Base-by-base conservation (phyloP, 2,888 invertebrate species). In the Netelia inedita region DNA sequence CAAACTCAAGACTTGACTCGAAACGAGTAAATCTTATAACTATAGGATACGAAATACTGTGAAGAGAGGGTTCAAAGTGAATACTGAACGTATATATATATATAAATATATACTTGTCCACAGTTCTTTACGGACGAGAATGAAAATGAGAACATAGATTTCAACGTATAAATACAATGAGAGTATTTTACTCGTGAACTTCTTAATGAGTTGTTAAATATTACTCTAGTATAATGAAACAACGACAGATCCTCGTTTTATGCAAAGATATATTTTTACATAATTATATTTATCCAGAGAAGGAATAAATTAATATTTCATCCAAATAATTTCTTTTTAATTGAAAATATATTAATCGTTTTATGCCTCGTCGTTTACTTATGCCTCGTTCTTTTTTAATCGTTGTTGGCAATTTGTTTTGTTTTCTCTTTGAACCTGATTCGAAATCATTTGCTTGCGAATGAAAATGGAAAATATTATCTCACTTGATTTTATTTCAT, bases 61-160 rank as follows among this genome's bases (percentile, higher is more conserved):
- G 3, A 14, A 46, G 11, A 46, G 14, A 14, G 46, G 46, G 46
- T 46, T 10, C 46, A 46, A 46, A 46, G 14, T 46, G 14, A 46
- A 10, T 46, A 68, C 46, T 21, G 21, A 68, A 50, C 19, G 50
- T 68, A 3, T 11, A 21, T 8, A 8, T 68, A 3, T 11, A 21
- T 8, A 8, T 46, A 21, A 21, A 21, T 50, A 28, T 50, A 68
- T 50, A 68, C 50, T 53, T 53, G 0, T 28, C 0, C 3, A 28
- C 28, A 28, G 5, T 28, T 28, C 28, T 28, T 28, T 28, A 28
- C 28, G 28, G 21, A 53, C 9, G 53, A 46, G 5, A 21, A 68
- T 68, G n/a, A 21, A 50, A 68, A n/a, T 68, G 23, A 28, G 28
- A 57, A n/a, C 14, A 21, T 50, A 53, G 10, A 53, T 23, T 21